phyloP scores from a whole-genome alignment of 2,113 vertebrate species.

The Syrmaticus mikado region DNA sequence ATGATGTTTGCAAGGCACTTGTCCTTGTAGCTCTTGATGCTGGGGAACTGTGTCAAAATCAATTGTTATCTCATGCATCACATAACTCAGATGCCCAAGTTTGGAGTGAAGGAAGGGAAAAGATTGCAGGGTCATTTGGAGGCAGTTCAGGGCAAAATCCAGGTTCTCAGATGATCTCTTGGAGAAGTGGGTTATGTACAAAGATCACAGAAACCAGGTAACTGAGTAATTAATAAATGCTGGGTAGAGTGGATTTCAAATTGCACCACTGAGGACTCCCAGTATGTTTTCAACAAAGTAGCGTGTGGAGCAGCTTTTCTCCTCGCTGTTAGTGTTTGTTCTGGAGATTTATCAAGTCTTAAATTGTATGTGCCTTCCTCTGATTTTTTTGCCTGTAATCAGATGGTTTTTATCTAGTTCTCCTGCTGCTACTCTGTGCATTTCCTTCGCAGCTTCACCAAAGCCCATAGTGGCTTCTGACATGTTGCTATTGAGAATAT shows the following conservation, averaged over 20 bases:
- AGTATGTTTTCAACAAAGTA: too few species aligned
- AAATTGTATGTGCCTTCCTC: not conserved
- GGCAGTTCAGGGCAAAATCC: not conserved
- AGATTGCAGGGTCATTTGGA: not conserved
- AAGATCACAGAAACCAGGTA: not conserved
- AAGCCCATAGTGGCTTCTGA: not conserved
- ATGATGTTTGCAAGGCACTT: not conserved
- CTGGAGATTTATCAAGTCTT: not conserved
- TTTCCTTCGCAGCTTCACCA: not conserved
- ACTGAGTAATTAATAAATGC: not conserved
- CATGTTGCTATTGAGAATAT: not conserved
- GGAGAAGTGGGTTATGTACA: accelerated
- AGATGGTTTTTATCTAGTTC: not conserved
- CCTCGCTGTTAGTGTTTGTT: not conserved
- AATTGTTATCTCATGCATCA: accelerated
- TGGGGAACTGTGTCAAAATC: not conserved
- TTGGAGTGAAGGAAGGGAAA: not conserved
- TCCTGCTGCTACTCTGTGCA: not conserved
- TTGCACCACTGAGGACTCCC: not conserved
- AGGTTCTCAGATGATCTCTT: not conserved
- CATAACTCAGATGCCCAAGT: not conserved
- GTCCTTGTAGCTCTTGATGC: not conserved
- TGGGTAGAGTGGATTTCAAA: not conserved
- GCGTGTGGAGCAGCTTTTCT: not conserved
- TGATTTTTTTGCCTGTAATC: not conserved